These are phyloP conservation scores for Cephalopterus ornatus DNA, from an alignment of 2,113 vertebrate species.

Conservation along the genomic window DNA sequence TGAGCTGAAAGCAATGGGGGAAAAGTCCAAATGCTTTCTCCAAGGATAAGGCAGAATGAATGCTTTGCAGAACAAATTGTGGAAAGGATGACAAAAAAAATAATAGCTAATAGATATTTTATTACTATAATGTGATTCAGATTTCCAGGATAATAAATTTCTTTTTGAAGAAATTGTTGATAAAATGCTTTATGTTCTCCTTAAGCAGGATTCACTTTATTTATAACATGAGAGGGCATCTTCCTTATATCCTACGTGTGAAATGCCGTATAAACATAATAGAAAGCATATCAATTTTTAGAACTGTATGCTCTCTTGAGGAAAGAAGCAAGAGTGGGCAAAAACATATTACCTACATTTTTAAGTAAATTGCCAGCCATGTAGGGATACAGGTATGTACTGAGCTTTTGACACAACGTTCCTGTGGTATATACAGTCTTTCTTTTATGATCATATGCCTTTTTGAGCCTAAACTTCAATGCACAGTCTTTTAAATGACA, in stretches of 20 bases:
- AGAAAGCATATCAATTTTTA: not conserved
- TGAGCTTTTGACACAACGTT: not conserved
- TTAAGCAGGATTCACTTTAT: not conserved
- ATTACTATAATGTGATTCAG: not conserved
- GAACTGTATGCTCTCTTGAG: not conserved
- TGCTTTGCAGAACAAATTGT: not conserved
- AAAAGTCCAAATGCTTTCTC: not conserved
- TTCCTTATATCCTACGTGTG: not conserved
- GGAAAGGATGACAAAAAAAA: not conserved
- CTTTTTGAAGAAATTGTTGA: not conserved
- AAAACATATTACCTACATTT: not conserved
- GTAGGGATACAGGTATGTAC: not conserved
- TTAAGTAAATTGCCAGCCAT: not conserved
- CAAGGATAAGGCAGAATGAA: not conserved
- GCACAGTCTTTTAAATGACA: not conserved
- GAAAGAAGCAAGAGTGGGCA: not conserved
- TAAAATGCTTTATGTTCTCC: not conserved
- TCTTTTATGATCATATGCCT: not conserved
- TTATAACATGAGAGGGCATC: not conserved
- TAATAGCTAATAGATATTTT: not conserved
- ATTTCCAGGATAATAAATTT: not conserved
- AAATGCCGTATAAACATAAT: not conserved
- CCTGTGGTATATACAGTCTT: not conserved
- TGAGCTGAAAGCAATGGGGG: not conserved
- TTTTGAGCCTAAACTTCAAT: not conserved